A percentile compares a stretch with the other conserved stretches of the same genome.
phyloP scores from a whole-genome alignment of 2,113 vertebrate genomes.

The rabbit (Oryctolagus cuniculus) region DNA sequence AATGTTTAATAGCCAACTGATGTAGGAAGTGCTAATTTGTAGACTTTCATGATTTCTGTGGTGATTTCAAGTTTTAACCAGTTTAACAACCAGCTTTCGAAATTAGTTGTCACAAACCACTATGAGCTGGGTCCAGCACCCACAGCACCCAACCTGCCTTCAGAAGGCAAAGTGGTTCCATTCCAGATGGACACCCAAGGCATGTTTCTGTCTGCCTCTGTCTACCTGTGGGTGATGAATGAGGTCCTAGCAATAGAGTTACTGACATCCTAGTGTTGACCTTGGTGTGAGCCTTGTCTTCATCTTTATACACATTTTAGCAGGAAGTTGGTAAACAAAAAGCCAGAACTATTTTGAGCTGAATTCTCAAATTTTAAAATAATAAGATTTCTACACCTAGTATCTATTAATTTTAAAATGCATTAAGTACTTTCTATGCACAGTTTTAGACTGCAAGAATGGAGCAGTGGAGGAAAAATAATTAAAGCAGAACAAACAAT shows the following conservation, averaged over 20 bases:
- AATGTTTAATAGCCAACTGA: neutral
- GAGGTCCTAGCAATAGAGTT: neutral
- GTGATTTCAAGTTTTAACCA: neutral
- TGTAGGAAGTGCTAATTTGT: neutral
- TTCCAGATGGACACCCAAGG: neutral
- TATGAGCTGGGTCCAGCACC: neutral
- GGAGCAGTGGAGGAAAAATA: neutral
- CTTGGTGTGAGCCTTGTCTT: neutral
- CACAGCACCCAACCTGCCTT: neutral
- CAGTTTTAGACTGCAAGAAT: neutral
- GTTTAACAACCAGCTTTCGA: neutral
- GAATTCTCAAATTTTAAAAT: neutral
- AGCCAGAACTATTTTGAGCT: neutral
- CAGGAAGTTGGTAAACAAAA: neutral
- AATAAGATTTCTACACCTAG: slow-evolving; percentile 1
- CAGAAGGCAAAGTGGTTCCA: neutral
- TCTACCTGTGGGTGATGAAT: neutral
- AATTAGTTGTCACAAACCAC: neutral
- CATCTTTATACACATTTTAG: neutral
- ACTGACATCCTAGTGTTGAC: no score
- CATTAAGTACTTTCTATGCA: neutral
- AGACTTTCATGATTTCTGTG: neutral
- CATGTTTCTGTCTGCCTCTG: neutral
- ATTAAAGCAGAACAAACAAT: neutral
- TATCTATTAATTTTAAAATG: slow-evolving; percentile 24